Percentiles rank a stretch among this genome's conserved stretches.
Evolutionary conservation across 2,797 vertebrate genomes (phyloP).

Genomic region (Sylvia borin): DNA sequence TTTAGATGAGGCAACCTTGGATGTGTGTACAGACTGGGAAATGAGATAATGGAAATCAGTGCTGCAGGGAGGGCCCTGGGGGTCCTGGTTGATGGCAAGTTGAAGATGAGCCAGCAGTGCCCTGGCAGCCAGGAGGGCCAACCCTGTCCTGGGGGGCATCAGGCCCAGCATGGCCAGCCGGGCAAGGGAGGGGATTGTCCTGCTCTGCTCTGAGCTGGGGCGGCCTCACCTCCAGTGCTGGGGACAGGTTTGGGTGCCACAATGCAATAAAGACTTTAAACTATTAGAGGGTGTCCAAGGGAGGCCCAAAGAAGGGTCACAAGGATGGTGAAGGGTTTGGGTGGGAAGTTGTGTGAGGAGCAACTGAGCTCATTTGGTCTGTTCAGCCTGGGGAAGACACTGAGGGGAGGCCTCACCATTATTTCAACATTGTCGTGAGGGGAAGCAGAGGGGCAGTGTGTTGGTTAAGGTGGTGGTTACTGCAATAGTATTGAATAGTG

Average conservation of each 20-base stretch:
- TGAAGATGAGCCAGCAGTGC: fast-evolving
- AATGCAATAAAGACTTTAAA: not conserved
- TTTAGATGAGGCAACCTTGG: too few relatives aligned
- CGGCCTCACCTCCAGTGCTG: fast-evolving
- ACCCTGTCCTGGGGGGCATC: fast-evolving
- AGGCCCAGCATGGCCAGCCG: fast-evolving
- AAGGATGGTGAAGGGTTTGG: not conserved
- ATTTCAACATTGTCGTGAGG: not conserved
- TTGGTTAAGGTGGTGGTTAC: not conserved
- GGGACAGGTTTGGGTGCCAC: fast-evolving
- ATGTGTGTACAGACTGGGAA: not conserved
- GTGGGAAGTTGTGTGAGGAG: not conserved
- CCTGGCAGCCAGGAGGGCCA: not conserved
- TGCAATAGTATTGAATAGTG: not conserved
- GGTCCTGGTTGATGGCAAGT: fast-evolving
- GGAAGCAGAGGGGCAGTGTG: not conserved
- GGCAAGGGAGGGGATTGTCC: not conserved
- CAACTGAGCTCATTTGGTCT: not conserved
- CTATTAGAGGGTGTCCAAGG: not conserved
- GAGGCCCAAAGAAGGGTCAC: not conserved
- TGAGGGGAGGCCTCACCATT: not conserved
- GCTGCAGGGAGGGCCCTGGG: fast-evolving
- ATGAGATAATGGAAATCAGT: not conserved
- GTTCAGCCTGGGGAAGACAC: not conserved
- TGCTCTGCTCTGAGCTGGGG: fast-evolving